Conservation (phyloP, 2,113 vertebrate species). For the Petromus typicus region DNA sequence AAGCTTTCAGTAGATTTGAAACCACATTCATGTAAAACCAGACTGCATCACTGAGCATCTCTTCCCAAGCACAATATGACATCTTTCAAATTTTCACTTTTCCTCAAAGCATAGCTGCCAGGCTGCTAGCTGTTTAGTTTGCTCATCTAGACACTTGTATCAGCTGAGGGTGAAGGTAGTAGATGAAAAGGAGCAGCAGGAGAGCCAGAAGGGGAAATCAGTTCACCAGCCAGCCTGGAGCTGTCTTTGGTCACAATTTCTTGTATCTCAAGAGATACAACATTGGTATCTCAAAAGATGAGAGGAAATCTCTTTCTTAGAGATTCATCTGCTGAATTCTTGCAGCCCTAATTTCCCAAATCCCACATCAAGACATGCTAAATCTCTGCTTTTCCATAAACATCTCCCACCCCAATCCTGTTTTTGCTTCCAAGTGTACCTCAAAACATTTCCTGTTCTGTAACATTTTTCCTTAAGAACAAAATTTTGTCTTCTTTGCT, state of each 20-base stretch:
- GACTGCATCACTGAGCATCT: background rate
- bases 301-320: background rate
- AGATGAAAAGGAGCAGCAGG: background rate
- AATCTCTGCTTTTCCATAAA: background rate
- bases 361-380: background rate
- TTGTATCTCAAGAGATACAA: background rate
- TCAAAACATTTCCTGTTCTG: background rate
- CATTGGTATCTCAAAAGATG: background rate
- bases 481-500: background rate
- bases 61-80: background rate
- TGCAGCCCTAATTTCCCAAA: background rate
- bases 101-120: background rate
- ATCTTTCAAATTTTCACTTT: background rate
- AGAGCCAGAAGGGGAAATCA: background rate
- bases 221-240: background rate
- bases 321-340: background rate
- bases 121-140: background rate
- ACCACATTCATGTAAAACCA: background rate
- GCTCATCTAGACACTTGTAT: background rate
- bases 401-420: background rate
- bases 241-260: background rate
- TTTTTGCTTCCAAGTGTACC: background rate
- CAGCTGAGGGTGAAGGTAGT: background rate
- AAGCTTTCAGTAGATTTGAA: background rate
- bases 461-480: background rate